Percentiles rank a stretch among this genome's conserved stretches.
These are phyloP conservation scores for Campoletis sonorensis DNA, from an alignment of 1,140 invertebrate genomes.

Conservation along the genomic window DNA sequence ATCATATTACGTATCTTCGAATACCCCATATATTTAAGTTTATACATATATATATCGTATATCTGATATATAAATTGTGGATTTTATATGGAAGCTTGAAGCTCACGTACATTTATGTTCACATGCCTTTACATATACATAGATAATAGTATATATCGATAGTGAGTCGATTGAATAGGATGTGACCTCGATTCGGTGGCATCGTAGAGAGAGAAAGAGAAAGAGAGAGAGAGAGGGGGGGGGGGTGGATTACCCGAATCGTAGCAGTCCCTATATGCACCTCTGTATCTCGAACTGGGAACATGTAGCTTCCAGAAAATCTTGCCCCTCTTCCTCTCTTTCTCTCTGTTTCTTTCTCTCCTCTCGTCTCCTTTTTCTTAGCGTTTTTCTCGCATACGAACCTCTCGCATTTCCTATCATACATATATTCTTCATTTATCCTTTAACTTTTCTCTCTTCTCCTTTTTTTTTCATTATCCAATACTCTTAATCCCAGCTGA, in stretches of 20 bases:
- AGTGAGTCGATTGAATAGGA: constrained; percentile 46
- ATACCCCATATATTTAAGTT: neutral
- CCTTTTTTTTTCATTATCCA: constrained; percentile 56
- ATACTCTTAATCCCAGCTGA: constrained; percentile 66
- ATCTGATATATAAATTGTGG: neutral
- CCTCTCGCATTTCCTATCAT: neutral
- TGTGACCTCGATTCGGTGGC: constrained; percentile 56
- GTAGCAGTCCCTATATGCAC: neutral
- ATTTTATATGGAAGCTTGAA: neutral
- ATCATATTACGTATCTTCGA: neutral
- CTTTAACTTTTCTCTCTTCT: neutral
- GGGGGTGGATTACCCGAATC: constrained; percentile 30
- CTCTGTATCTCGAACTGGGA: neutral
- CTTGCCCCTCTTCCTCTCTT: neutral
- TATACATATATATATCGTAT: neutral
- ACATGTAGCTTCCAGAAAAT: neutral
- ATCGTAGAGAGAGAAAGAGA: no score
- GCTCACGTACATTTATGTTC: constrained; percentile 6
- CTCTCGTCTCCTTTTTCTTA: neutral
- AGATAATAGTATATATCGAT: constrained; percentile 21
- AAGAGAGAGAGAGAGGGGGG: neutral
- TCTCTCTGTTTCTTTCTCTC: constrained; percentile 27
- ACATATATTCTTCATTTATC: neutral
- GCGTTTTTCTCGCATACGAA: neutral
- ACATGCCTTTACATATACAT: neutral